Base-by-base conservation (phyloP, 2,113 vertebrate genomes). In the Onychorhynchus coronatus region DNA sequence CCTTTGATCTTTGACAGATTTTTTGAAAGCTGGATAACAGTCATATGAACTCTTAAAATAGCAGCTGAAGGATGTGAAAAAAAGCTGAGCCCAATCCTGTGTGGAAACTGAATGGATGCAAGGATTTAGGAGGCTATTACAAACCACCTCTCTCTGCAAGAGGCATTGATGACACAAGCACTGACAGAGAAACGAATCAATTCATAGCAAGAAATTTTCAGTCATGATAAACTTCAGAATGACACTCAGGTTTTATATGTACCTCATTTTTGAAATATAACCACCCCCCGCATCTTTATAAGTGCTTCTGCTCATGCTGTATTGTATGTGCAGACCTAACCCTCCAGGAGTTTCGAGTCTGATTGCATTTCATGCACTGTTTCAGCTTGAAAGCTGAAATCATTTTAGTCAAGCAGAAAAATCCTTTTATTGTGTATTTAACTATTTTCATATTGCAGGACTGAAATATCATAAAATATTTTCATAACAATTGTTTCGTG, bases 41-140 rank as follows among this genome's bases (percentile, higher is more conserved):
- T 95, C 91, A 94, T 83, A 91, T 85, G 88, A 93, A 90, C 46
- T 83, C 82, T 85, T 80, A 93, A 96, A 96, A 95, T 82, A 93
- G 89, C 70, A 92, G 31, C 41, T 88, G 62, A 73, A 82, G 42
- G 28, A 79, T 88, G 74, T 89, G 62, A 35, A 89, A 92, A 85
- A 82, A 70, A n/a, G 22, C 8, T 37, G 58, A 91, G 14, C 25
- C 39, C 15, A 75, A 30, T 93, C 78, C 49, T 93, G n/a, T 44
- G 89, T 79, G 74, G 91, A 92, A 95, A 88, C 84, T 87, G 73
- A 92, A 73, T 92, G 46, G 56, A 37, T 89, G 59, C 35, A 88
- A 87, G 71, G 31, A 93, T 77, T 71, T 78, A 37, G 55, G 27
- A 68, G 46, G 42, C 25, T 88, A 61, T 61, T 90, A 59, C 75